phyloP scores from a whole-genome alignment of 2,797 vertebrate species.

The Clarias platycephalus region DNA sequence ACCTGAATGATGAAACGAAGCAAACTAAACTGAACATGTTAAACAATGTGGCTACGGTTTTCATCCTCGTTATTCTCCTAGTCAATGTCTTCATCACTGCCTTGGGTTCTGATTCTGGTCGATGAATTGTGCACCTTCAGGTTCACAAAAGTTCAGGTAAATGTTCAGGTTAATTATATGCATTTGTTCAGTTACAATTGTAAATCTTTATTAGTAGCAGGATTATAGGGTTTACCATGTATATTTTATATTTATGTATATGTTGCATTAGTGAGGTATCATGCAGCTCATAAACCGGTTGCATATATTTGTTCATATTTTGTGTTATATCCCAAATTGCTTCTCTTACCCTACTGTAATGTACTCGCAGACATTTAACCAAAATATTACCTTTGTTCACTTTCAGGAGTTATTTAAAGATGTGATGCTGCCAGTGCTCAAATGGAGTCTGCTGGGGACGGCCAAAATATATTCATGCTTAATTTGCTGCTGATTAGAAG shows the following conservation, averaged over 20 bases:
- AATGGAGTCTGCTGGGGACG: neutral
- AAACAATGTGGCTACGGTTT: slow-evolving; percentile 73
- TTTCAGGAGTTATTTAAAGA: slow-evolving; percentile 19
- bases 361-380: neutral
- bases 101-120: slow-evolving; percentile 72
- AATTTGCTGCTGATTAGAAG: neutral
- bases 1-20: slow-evolving; percentile 80
- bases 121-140: slow-evolving; percentile 17
- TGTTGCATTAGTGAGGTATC: neutral
- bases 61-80: slow-evolving; percentile 83
- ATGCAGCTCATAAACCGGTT: neutral
- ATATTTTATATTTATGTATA: neutral
- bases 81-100: slow-evolving; percentile 86
- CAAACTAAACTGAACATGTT: slow-evolving; percentile 58
- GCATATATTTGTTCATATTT: neutral
- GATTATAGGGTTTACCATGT: neutral
- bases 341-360: neutral
- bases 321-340: neutral
- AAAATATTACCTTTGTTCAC: neutral
- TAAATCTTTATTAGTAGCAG: neutral
- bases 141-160: neutral
- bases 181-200: neutral
- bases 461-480: neutral
- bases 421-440: neutral
- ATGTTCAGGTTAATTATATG: neutral